Conservation (phyloP, 2,888 invertebrate species). For the Calameuta idolon region DNA sequence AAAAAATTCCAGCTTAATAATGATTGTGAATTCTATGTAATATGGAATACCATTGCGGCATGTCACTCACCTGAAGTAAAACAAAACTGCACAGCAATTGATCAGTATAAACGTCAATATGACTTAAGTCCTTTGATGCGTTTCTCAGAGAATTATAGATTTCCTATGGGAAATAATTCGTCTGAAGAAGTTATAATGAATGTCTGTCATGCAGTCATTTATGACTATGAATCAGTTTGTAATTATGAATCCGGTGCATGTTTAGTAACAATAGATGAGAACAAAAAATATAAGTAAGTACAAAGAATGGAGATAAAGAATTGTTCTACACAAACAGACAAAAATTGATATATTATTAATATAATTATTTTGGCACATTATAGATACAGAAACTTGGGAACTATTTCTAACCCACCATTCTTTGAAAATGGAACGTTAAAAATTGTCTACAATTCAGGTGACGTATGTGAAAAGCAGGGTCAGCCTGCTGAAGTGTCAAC, state of each 20-base stretch:
- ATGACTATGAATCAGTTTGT: slow-evolving; percentile 39
- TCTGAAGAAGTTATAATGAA: slow-evolving; percentile 48
- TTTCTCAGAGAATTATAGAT: slow-evolving; percentile 50
- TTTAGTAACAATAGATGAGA: slow-evolving; percentile 20
- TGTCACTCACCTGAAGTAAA: slow-evolving; percentile 30
- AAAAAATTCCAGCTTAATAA: slow-evolving; percentile 28
- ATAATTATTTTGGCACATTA: background rate
- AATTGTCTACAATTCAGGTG: slow-evolving; percentile 37
- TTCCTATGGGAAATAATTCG: slow-evolving; percentile 32
- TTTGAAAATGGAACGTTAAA: background rate
- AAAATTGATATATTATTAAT: background rate
- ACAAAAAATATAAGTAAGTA: background rate
- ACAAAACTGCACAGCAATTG: slow-evolving; percentile 40
- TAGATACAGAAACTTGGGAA: slow-evolving; percentile 30
- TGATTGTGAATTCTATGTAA: slow-evolving; percentile 41
- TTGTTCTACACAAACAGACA: background rate
- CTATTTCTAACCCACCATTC: background rate
- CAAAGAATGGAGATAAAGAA: background rate
- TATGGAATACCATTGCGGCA: slow-evolving; percentile 51
- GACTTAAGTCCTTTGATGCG: slow-evolving; percentile 49
- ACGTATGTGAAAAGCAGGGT: slow-evolving; percentile 12
- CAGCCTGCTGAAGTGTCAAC: slow-evolving; percentile 34
- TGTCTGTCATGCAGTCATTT: slow-evolving; percentile 56
- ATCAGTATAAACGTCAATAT: slow-evolving; percentile 39
- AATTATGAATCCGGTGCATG: slow-evolving; percentile 37